Evolutionary conservation across 2,113 vertebrate genomes (phyloP), one percentile per base, ranked within the genome.

Genomic region (Holacanthus passer): DNA sequence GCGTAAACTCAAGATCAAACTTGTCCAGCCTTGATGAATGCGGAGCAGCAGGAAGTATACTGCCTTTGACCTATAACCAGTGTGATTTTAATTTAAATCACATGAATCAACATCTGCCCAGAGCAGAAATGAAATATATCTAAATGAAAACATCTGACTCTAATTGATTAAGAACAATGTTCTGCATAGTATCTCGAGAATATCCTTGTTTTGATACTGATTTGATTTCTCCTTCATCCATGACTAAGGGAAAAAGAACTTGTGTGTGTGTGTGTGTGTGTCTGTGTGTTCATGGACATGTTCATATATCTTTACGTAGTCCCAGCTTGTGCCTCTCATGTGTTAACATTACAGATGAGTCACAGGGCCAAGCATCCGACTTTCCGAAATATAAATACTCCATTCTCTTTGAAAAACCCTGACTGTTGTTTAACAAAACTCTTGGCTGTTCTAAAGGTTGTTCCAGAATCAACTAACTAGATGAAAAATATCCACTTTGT

Each of bases 111-210:
- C 77, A 89, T 92, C 88, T 91, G 86, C 45, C 75, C 89, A 45
- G 73, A 82, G 82, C 88, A 79, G 76, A 87, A 88, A 84, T 83
- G 79, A 94, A 93, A 92, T 90, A 91, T 80, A 90, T 92, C 90
- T 94, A 95, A 95, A 93, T 88, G 91, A 93, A 96, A 95, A 92
- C 95, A 96, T 94, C 94, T 95, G 95, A 96, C 94, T 95, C 89
- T 79, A 91, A 95, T 93, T 95, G 92, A 93, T 92, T 93, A 89
- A 88, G 90, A 91, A 94, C 93, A 91, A 93, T 91, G 86, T 87
- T 93, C 87, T 71, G 85, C 92, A 91, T 82, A 87, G 89, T 83
- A 90, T 88, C 92, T 91, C 93, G 88, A 92, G 85, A 93, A 93
- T 92, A 92, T 89, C 85, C 91, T 78, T 81, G 65, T 89, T 92